A percentile compares a stretch with the other conserved stretches of the same genome.
Evolutionary conservation across 2,797 vertebrate genomes (phyloP).

Genomic region (Bothrops alternatus): DNA sequence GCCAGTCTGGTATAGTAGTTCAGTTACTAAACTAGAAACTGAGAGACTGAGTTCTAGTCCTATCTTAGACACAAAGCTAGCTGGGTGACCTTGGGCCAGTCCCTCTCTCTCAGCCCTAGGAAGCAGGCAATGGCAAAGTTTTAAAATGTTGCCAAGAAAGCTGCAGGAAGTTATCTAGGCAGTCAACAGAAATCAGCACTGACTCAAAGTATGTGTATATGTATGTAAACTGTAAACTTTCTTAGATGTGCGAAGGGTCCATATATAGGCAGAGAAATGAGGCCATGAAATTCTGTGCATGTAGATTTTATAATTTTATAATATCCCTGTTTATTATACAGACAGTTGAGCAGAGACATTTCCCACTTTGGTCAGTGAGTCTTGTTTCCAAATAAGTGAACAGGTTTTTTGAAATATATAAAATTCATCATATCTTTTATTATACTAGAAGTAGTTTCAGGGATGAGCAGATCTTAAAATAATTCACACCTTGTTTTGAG

Average conservation of each 20-base stretch:
- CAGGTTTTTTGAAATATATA: neutral
- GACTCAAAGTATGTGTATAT: neutral
- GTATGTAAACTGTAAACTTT: neutral
- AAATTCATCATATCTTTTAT: neutral
- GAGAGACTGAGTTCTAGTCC: neutral
- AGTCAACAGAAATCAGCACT: neutral
- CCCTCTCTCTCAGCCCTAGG: neutral
- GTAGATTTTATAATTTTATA: neutral
- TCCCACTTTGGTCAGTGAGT: neutral
- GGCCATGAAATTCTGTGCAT: neutral
- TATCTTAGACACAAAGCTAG: neutral
- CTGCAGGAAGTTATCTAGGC: neutral
- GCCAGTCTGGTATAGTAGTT: neutral
- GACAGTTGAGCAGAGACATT: neutral
- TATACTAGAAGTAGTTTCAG: neutral
- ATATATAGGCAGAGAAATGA: neutral
- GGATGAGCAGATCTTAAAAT: neutral
- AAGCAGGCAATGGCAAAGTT: neutral
- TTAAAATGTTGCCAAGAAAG: neutral
- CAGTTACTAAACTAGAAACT: neutral
- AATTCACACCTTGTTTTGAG: neutral
- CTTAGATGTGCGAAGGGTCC: neutral
- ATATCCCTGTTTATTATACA: neutral
- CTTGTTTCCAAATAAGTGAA: neutral
- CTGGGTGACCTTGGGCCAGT: neutral